A percentile compares a stretch with the other conserved stretches of the same genome.
Evolutionary conservation across 2,888 invertebrate species (phyloP).

Genomic region (Patella pellucida): DNA sequence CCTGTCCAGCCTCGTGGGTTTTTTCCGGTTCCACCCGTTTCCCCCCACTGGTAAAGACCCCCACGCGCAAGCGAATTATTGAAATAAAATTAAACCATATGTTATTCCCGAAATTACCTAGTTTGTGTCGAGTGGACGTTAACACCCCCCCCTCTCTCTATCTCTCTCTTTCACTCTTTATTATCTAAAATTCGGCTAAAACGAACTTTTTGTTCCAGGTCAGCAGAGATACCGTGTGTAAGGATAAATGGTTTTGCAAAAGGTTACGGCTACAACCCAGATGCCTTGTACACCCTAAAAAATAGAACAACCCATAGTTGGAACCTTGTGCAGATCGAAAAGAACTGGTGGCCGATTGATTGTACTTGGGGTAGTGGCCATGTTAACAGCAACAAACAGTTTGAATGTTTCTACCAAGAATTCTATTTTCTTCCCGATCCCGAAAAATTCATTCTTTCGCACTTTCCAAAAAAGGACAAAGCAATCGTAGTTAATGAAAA

Average conservation of each 20-base stretch:
- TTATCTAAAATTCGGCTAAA: too few relatives aligned
- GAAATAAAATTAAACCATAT: too few relatives aligned
- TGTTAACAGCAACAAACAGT: constrained; percentile 24
- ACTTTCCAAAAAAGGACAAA: constrained; percentile 48
- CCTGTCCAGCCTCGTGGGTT: too few relatives aligned
- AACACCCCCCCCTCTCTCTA: too few relatives aligned
- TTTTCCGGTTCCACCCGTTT: too few relatives aligned
- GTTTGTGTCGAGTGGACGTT: too few relatives aligned
- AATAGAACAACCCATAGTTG: constrained; percentile 40
- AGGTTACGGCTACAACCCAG: constrained; percentile 39
- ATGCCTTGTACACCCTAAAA: constrained; percentile 31
- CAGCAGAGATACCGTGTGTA: constrained; percentile 36
- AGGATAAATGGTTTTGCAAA: constrained; percentile 42
- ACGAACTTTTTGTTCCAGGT: constrained; percentile 28
- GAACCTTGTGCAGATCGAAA: constrained; percentile 46
- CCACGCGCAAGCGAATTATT: too few relatives aligned
- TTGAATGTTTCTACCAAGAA: constrained; percentile 42
- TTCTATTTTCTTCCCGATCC: constrained; percentile 58
- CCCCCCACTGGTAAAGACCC: too few relatives aligned
- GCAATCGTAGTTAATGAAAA: constrained; percentile 37
- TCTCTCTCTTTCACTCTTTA: too few relatives aligned
- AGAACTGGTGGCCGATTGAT: constrained; percentile 46
- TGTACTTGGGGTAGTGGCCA: constrained; percentile 42
- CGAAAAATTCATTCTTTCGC: constrained; percentile 45
- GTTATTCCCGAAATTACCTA: too few relatives aligned